phyloP scores from a whole-genome alignment of 2,113 vertebrate species.

The Hemibagrus wyckioides region DNA sequence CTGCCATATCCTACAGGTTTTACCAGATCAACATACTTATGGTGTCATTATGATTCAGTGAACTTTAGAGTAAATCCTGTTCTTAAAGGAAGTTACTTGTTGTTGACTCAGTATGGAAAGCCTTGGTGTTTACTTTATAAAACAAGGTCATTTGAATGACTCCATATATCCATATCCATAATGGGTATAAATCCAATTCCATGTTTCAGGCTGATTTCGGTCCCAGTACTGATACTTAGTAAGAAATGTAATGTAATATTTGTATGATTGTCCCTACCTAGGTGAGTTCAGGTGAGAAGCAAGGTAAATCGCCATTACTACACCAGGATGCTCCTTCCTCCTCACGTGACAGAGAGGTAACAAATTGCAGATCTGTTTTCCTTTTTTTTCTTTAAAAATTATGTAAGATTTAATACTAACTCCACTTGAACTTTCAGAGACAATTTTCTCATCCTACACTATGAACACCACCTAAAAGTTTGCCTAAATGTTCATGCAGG shows the following conservation, averaged over 20 bases:
- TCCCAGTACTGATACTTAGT: not conserved
- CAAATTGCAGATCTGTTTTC: slow-evolving; percentile 31
- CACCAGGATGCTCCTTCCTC: slow-evolving; percentile 72
- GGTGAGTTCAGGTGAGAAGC: slow-evolving; percentile 66
- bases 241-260: too few species aligned
- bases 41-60: not conserved
- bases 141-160: not conserved
- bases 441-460: not conserved
- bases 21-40: not conserved
- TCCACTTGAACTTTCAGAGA: not conserved
- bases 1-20: not conserved
- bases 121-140: not conserved
- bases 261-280: slow-evolving; percentile 40
- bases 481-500: not conserved
- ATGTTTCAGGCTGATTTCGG: not conserved
- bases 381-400: too few species aligned
- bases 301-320: slow-evolving; percentile 67
- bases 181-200: not conserved
- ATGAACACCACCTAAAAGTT: not conserved
- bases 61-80: not conserved
- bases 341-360: slow-evolving; percentile 86
- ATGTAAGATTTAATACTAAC: not conserved
- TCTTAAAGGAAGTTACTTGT: not conserved
- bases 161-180: not conserved
- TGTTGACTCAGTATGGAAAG: not conserved